Percentiles rank a stretch among this genome's conserved stretches.
These are phyloP conservation scores for Chironomus tentans DNA, from an alignment of 2,888 invertebrate species.

Conservation along the genomic window DNA sequence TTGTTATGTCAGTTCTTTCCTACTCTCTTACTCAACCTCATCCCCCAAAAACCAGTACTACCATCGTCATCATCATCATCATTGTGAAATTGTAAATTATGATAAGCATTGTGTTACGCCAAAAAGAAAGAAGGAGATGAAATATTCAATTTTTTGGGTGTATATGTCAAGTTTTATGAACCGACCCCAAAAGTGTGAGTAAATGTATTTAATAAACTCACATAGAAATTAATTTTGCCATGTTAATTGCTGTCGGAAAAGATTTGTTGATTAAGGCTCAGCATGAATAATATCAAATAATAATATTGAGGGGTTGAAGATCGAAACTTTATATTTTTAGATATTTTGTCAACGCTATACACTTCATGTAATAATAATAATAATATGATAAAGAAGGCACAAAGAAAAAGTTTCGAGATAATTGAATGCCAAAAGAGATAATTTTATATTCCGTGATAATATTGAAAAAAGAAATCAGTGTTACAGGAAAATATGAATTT, in stretches of 20 bases:
- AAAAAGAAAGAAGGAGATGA: neutral
- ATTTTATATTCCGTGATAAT: neutral
- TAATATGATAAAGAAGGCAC: too few relatives aligned
- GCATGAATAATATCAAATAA: neutral
- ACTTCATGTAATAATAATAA: too few relatives aligned
- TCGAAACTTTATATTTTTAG: too few relatives aligned
- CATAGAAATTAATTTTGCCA: conserved; percentile 27
- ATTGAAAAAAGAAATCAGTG: neutral
- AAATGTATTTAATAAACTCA: conserved; percentile 26
- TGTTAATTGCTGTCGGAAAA: conserved; percentile 27
- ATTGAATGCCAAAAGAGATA: too few relatives aligned
- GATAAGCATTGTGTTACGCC: neutral
- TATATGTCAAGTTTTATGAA: neutral
- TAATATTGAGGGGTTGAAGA: neutral
- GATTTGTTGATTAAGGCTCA: conserved; percentile 26
- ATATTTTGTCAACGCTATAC: too few relatives aligned
- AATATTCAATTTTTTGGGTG: neutral
- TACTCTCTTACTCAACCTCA: too few relatives aligned
- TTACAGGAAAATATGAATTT: neutral
- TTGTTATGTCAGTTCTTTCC: neutral
- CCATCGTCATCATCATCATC: neutral
- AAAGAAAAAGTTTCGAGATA: too few relatives aligned
- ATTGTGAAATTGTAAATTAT: neutral
- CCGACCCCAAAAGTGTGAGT: neutral
- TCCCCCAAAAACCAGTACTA: too few relatives aligned